Percentiles rank a stretch among this genome's conserved stretches.
Evolutionary conservation across 2,797 vertebrate species (phyloP).

Genomic region (Gymnoscopelus braueri): DNA sequence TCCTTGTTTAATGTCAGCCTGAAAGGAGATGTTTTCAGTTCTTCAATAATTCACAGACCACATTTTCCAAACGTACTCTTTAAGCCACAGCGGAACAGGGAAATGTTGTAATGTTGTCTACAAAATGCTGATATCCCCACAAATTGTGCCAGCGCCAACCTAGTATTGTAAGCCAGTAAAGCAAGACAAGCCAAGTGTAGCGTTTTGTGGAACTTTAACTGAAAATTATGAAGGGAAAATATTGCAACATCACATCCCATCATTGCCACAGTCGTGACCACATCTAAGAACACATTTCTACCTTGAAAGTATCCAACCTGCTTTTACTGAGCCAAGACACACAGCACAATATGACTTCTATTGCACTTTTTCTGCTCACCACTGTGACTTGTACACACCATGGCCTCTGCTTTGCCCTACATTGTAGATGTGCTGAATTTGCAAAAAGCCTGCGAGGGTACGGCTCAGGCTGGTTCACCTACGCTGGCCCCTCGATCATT

Average conservation of each 20-base stretch:
- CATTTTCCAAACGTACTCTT: constrained; percentile 41
- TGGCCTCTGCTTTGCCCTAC: constrained; percentile 73
- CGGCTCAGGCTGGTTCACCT: constrained; percentile 66
- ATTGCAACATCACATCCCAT: constrained; percentile 26
- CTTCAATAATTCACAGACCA: constrained; percentile 60
- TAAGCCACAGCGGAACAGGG: constrained; percentile 20
- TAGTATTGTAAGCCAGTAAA: too few relatives aligned
- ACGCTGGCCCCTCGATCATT: constrained; percentile 72
- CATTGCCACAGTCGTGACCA: constrained; percentile 33
- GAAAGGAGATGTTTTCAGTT: constrained; percentile 37
- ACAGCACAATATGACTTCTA: constrained; percentile 33
- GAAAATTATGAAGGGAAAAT: not conserved
- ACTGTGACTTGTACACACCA: constrained; percentile 57
- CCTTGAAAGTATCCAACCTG: constrained; percentile 26
- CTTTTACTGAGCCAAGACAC: not conserved
- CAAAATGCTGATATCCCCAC: constrained; percentile 33
- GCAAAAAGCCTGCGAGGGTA: constrained; percentile 60
- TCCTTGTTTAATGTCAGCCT: constrained; percentile 41
- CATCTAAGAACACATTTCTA: constrained; percentile 27
- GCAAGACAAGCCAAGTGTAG: constrained; percentile 37
- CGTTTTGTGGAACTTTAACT: constrained; percentile 28
- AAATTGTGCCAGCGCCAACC: constrained; percentile 27
- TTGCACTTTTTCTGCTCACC: constrained; percentile 43
- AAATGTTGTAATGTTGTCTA: constrained; percentile 1
- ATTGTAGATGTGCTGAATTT: constrained; percentile 72